These are phyloP conservation scores for Ophthalmolycus amberensis DNA, from an alignment of 2,113 vertebrate species.

Conservation along the genomic window DNA sequence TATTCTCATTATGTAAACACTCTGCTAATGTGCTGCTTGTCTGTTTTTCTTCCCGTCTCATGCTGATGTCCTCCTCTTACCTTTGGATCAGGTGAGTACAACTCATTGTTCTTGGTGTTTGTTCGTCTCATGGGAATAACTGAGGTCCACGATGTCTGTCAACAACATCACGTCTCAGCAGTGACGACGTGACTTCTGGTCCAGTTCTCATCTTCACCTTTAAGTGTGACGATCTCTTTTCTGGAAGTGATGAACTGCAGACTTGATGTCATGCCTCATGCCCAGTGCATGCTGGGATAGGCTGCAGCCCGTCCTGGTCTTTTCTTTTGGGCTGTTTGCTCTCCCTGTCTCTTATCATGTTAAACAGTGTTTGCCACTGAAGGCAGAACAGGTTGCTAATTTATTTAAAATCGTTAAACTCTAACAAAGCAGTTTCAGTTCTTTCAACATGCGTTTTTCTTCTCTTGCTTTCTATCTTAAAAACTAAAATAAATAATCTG, in stretches of 20 bases:
- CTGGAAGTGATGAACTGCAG: background rate
- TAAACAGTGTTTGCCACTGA: too few species aligned
- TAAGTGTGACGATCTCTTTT: too few species aligned
- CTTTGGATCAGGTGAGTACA: constrained; percentile 75
- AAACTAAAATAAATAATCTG: too few species aligned
- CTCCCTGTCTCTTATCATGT: too few species aligned
- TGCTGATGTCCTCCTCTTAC: background rate
- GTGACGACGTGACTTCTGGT: background rate
- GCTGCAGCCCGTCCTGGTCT: background rate
- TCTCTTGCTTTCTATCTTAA: too few species aligned
- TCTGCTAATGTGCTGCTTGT: constrained; percentile 12
- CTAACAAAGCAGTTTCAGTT: too few species aligned
- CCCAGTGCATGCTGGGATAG: background rate
- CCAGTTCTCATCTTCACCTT: background rate
- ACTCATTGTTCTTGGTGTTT: background rate
- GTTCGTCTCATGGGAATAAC: background rate
- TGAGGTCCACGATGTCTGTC: background rate
- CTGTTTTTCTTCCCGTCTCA: background rate
- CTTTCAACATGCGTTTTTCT: background rate
- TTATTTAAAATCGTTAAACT: background rate
- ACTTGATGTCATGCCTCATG: background rate
- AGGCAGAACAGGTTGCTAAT: background rate
- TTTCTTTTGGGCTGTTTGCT: too few species aligned
- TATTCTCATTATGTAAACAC: background rate
- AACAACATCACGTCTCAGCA: too few species aligned